phyloP scores from a whole-genome alignment of 2,797 vertebrate genomes.

The Phataginus tetradactyla region DNA sequence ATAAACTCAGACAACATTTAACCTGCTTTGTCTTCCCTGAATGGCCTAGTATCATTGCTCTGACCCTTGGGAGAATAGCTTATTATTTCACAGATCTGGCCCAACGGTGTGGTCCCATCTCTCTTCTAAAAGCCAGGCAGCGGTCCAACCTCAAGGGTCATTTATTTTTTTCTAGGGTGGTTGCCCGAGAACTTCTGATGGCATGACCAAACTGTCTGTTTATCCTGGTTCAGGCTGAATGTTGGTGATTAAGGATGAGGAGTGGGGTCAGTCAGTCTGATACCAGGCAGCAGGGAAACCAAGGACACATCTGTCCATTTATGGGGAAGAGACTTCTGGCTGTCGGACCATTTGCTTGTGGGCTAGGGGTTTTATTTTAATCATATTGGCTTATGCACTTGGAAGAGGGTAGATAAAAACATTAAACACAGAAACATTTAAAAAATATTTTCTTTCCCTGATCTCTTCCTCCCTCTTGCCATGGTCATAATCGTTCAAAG shows the following conservation, averaged over 20 bases:
- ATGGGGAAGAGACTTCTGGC: constrained; percentile 51
- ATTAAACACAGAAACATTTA: background rate
- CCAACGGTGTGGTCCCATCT: background rate
- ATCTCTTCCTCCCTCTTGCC: background rate
- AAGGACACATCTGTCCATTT: constrained; percentile 62
- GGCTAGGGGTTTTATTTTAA: constrained; percentile 65
- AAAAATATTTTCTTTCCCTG: background rate
- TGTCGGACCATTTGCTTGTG: constrained; percentile 58
- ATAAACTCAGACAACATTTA: background rate
- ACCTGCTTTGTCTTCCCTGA: background rate
- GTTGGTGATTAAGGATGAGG: constrained; percentile 62
- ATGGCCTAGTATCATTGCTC: background rate
- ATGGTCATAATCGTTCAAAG: background rate
- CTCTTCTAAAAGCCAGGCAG: background rate
- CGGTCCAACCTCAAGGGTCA: background rate
- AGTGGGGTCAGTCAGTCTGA: constrained; percentile 54
- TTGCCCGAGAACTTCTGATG: constrained; percentile 58
- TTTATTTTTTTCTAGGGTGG: background rate
- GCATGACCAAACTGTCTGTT: constrained; percentile 21
- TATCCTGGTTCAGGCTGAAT: background rate
- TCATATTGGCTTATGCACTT: constrained; percentile 47
- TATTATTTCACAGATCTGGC: background rate
- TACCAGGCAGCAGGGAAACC: constrained; percentile 65
- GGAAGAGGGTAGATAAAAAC: constrained; percentile 12
- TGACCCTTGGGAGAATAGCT: background rate